These are phyloP conservation scores for Pangasius larnaudii DNA, from an alignment of 2,797 vertebrate genomes.

Conservation along the genomic window DNA sequence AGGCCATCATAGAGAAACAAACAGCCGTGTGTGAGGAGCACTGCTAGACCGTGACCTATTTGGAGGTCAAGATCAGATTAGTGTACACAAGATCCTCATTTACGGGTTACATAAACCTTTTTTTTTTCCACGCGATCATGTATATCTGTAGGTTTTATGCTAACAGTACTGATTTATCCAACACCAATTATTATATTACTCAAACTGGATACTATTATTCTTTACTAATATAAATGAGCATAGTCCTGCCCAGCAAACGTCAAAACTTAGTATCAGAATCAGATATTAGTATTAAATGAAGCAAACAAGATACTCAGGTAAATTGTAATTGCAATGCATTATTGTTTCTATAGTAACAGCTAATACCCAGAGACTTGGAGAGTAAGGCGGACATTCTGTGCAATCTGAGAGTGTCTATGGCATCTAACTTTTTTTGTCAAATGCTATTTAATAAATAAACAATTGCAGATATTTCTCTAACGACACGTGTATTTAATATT, in stretches of 20 bases:
- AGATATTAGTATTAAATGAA: background rate
- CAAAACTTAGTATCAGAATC: background rate
- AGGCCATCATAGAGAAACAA: constrained; percentile 69
- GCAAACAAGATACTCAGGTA: background rate
- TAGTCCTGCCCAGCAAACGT: no score
- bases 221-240: background rate
- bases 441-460: background rate
- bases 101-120: background rate
- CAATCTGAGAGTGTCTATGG: background rate
- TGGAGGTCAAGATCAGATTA: constrained; percentile 66
- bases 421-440: no score
- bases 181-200: background rate
- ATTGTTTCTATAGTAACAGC: background rate
- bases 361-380: background rate
- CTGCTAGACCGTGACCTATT: constrained; percentile 42
- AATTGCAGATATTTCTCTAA: background rate
- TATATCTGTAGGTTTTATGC: background rate
- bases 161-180: background rate
- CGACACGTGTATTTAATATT: background rate
- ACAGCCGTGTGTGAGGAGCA: constrained; percentile 59
- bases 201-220: background rate
- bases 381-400: background rate
- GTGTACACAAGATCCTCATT: constrained; percentile 47
- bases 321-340: background rate
- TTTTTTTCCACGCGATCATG: background rate